phyloP scores from a whole-genome alignment of 1,140 invertebrate species.

The Heliothis virescens region DNA sequence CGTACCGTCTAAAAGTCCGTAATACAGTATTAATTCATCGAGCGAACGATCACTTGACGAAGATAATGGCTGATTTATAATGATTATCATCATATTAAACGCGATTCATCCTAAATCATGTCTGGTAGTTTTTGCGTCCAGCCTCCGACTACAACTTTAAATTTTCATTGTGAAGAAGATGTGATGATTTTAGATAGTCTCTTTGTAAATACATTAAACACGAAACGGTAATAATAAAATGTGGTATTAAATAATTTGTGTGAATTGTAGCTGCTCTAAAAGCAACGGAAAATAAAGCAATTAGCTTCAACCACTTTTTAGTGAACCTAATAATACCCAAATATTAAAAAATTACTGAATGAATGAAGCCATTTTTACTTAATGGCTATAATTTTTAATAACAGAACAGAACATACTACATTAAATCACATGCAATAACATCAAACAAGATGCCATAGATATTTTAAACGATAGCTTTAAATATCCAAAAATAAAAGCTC shows the following conservation, averaged over 20 bases:
- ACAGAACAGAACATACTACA: neutral
- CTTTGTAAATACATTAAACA: neutral
- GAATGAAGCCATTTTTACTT: too few species aligned
- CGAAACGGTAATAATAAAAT: too few species aligned
- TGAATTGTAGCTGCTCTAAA: too few species aligned
- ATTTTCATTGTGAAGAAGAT: neutral
- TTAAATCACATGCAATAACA: constrained; percentile 35
- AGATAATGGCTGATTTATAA: constrained; percentile 82
- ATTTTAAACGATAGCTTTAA: constrained; percentile 23
- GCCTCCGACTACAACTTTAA: constrained; percentile 50
- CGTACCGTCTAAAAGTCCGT: constrained; percentile 58
- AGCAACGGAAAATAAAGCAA: too few species aligned
- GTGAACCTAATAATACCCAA: too few species aligned
- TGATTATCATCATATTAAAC: constrained; percentile 79
- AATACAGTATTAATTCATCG: constrained; percentile 68
- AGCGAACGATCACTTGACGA: constrained; percentile 65
- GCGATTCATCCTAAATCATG: constrained; percentile 76
- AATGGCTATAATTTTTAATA: neutral
- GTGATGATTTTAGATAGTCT: neutral
- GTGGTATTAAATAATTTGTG: too few species aligned
- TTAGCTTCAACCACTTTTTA: too few species aligned
- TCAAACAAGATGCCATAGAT: constrained; percentile 18
- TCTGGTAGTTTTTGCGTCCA: constrained; percentile 63
- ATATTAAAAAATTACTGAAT: too few species aligned
- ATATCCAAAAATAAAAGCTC: constrained; percentile 64